Percentiles rank a stretch among this genome's conserved stretches.
These are phyloP conservation scores for Myxocyprinus asiaticus DNA, from an alignment of 2,113 vertebrate species.

Conservation along the genomic window DNA sequence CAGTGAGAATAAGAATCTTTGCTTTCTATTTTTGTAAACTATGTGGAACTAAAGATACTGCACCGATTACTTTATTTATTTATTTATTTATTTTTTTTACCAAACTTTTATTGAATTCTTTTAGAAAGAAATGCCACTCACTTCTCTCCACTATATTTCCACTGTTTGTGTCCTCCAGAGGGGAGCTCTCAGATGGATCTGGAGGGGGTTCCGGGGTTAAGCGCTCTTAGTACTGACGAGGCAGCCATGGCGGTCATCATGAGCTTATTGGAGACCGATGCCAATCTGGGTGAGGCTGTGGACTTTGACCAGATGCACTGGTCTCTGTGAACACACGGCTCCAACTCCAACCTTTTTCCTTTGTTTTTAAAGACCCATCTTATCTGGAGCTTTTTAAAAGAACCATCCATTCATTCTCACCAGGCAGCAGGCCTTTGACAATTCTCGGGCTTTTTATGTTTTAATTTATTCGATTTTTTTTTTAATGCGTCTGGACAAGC, in stretches of 20 bases:
- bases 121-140: neutral
- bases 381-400: conserved; percentile 30
- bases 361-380: neutral
- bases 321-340: conserved; percentile 76
- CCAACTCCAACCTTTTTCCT: neutral
- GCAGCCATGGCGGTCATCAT: conserved; percentile 88
- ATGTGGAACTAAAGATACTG: neutral
- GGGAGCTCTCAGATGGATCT: conserved; percentile 83
- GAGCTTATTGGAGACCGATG: conserved; percentile 90
- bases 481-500: neutral
- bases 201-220: conserved; percentile 79
- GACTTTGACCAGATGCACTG: conserved; percentile 88
- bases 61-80: neutral
- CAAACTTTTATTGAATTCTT: too few species aligned
- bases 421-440: conserved; percentile 28
- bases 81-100: too few species aligned
- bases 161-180: conserved; percentile 64
- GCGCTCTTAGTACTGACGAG: conserved; percentile 79
- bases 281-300: conserved; percentile 80
- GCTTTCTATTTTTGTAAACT: too few species aligned
- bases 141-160: neutral
- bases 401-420: conserved; percentile 18
- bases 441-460: conserved; percentile 17
- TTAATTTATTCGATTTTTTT: conserved; percentile 38
- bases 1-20: too few species aligned